Evolutionary conservation across 1,140 invertebrate species (phyloP).

Genomic region (Drosophila dunni): DNA sequence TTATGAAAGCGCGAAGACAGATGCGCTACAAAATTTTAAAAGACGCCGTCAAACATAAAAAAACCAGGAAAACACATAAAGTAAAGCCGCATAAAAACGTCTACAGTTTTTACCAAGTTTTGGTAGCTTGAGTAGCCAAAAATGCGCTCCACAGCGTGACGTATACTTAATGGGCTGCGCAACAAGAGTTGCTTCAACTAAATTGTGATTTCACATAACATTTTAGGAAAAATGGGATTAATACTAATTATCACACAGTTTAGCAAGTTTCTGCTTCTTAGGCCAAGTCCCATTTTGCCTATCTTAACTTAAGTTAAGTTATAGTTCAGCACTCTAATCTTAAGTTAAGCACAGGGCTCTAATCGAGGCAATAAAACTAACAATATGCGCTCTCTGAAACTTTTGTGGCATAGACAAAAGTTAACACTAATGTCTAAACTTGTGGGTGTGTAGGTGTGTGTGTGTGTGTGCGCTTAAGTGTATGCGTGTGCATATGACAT

Average conservation of each 20-base stretch:
- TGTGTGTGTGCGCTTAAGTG: background rate
- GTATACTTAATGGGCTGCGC: conserved; percentile 27
- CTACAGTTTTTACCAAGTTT: too few species aligned
- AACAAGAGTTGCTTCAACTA: too few species aligned
- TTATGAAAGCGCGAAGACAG: too few species aligned
- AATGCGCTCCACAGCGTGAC: conserved; percentile 21
- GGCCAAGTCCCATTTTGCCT: background rate
- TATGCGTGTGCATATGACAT: conserved; percentile 13
- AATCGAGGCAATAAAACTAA: conserved; percentile 13
- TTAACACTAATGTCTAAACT: conserved; percentile 4
- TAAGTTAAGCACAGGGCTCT: background rate
- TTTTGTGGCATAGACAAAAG: conserved; percentile 10
- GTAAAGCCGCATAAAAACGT: too few species aligned
- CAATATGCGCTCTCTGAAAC: background rate
- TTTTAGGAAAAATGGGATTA: too few species aligned
- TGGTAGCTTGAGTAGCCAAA: too few species aligned
- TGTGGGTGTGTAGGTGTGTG: background rate
- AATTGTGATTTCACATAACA: too few species aligned
- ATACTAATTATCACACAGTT: background rate
- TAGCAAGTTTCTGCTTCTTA: background rate
- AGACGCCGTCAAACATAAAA: too few species aligned
- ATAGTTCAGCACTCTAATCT: background rate
- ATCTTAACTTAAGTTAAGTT: background rate
- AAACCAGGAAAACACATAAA: too few species aligned
- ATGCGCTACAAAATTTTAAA: too few species aligned